These are phyloP conservation scores for Engystomops pustulosus DNA, from an alignment of 2,113 vertebrate genomes.

Conservation along the genomic window DNA sequence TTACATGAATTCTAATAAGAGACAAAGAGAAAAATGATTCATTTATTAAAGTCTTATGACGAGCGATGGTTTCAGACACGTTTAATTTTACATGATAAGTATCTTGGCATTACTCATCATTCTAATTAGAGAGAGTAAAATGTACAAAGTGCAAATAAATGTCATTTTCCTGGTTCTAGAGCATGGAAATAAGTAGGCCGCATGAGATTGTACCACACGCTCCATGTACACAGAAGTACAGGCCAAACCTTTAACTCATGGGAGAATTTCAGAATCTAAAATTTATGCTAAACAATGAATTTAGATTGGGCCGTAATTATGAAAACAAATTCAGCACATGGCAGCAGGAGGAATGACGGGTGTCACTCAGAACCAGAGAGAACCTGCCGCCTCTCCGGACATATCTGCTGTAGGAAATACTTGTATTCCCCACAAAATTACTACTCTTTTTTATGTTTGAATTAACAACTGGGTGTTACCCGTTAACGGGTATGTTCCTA, in stretches of 20 bases:
- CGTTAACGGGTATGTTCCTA: too few relatives aligned
- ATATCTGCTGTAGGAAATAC: too few relatives aligned
- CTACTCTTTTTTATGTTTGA: too few relatives aligned
- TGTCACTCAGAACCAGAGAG: too few relatives aligned
- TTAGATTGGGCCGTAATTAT: not conserved
- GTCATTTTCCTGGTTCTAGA: not conserved
- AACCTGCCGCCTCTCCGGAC: too few relatives aligned
- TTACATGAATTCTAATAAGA: not conserved
- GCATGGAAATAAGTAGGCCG: not conserved
- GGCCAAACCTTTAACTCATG: not conserved
- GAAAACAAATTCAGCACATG: too few relatives aligned
- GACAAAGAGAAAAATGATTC: not conserved
- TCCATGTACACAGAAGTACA: not conserved
- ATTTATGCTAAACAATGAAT: not conserved
- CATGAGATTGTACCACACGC: not conserved
- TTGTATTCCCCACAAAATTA: too few relatives aligned
- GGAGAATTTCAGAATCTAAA: not conserved
- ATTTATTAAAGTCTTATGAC: not conserved
- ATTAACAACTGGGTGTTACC: too few relatives aligned
- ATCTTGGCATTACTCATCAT: constrained; percentile 2
- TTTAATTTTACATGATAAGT: not conserved
- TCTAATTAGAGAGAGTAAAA: not conserved
- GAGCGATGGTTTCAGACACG: not conserved
- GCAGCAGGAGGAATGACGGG: too few relatives aligned
- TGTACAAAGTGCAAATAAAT: not conserved